phyloP scores from a whole-genome alignment of 2,797 vertebrate species.

The Paramormyrops hopkinsi region DNA sequence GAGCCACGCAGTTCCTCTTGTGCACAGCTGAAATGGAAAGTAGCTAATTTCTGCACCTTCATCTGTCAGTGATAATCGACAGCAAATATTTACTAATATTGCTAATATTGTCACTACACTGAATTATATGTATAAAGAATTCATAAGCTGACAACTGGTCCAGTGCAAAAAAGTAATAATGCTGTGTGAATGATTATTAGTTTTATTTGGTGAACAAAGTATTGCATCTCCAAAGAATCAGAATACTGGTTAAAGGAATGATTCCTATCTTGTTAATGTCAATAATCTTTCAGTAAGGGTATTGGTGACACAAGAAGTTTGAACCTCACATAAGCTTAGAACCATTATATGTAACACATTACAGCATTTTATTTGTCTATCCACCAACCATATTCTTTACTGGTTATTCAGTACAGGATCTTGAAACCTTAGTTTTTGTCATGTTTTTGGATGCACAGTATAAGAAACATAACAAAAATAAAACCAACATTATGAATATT shows the following conservation, averaged over 20 bases:
- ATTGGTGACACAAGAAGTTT: not conserved
- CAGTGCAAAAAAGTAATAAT: not conserved
- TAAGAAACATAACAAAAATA: not conserved
- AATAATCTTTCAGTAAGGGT: not conserved
- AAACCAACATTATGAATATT: not conserved
- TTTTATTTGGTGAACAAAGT: not conserved
- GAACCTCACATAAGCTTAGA: not conserved
- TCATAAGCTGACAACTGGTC: not conserved
- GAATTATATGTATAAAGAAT: not conserved
- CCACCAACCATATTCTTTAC: not conserved
- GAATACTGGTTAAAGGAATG: not conserved
- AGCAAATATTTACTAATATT: not conserved
- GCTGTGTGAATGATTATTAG: not conserved
- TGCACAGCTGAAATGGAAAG: slow-evolving; percentile 32
- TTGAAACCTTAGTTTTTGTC: not conserved
- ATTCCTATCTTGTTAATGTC: not conserved
- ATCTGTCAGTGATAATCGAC: not conserved
- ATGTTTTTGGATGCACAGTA: not conserved
- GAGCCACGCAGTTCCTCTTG: slow-evolving; percentile 42
- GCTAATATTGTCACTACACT: not conserved
- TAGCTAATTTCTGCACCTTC: slow-evolving; percentile 9
- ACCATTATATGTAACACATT: not conserved
- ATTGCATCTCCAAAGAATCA: not conserved
- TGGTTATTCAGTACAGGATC: not conserved
- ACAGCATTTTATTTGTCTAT: not conserved